These are phyloP conservation scores for Pseudochaenichthys georgianus DNA, from an alignment of 2,797 vertebrate genomes.

Conservation along the genomic window DNA sequence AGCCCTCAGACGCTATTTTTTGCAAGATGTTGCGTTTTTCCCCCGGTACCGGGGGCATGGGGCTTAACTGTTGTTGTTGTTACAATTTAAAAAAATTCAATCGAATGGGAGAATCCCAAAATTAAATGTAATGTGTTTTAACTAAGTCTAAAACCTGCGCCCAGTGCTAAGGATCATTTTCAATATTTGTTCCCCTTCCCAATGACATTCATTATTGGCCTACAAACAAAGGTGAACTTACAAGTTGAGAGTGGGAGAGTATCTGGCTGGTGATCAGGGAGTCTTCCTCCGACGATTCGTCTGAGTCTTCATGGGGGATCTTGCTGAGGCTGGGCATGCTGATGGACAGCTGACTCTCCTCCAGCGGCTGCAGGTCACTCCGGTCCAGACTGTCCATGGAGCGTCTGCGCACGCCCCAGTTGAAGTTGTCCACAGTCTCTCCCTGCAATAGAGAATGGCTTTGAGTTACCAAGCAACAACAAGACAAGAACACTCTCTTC, in stretches of 20 bases:
- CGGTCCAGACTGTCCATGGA: slow-evolving; percentile 91
- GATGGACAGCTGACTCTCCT: slow-evolving; percentile 91
- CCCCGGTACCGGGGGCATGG: too few relatives aligned
- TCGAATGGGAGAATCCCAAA: not conserved
- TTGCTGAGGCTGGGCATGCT: slow-evolving; percentile 91
- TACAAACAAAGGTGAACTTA: slow-evolving; percentile 59
- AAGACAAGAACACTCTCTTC: slow-evolving; percentile 1
- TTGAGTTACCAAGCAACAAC: slow-evolving; percentile 11
- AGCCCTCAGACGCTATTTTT: too few relatives aligned
- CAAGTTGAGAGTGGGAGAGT: slow-evolving; percentile 89
- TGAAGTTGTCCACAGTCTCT: slow-evolving; percentile 97
- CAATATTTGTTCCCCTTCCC: not conserved
- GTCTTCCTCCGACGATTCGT: slow-evolving; percentile 95
- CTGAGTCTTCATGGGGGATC: slow-evolving; percentile 89
- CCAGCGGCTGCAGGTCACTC: slow-evolving; percentile 91
- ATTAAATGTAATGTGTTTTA: not conserved
- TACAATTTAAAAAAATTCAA: not conserved
- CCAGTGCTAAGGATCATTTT: not conserved
- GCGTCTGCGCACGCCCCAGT: slow-evolving; percentile 96
- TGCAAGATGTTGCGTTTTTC: too few relatives aligned
- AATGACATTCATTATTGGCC: slow-evolving; percentile 1
- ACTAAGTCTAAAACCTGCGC: not conserved
- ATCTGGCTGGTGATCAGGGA: slow-evolving; percentile 93
- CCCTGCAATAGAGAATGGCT: slow-evolving; percentile 85
- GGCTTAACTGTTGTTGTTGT: not conserved